phyloP scores from a whole-genome alignment of 1,140 invertebrate species.

The Coptotermes formosanus region DNA sequence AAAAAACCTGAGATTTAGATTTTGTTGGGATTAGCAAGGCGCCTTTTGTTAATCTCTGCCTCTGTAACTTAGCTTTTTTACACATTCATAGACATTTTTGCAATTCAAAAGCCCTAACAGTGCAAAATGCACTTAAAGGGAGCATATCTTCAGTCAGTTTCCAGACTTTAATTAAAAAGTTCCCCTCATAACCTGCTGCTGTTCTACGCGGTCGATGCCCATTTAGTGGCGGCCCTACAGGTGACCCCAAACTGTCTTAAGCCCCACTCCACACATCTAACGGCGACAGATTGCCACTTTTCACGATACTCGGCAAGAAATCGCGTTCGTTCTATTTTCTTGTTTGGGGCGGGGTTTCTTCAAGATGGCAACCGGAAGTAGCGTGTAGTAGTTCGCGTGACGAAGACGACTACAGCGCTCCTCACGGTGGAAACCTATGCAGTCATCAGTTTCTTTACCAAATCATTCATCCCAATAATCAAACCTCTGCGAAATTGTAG shows the following conservation, averaged over 20 bases:
- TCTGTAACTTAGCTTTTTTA: too few species aligned
- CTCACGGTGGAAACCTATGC: background rate
- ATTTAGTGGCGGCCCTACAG: background rate
- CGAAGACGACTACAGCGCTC: background rate
- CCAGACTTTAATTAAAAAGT: background rate
- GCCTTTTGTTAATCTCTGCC: too few species aligned
- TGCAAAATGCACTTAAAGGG: too few species aligned
- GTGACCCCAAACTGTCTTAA: background rate
- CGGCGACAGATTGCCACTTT: background rate
- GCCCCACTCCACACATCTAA: background rate
- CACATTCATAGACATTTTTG: too few species aligned
- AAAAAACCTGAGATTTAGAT: too few species aligned
- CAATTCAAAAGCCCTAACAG: too few species aligned
- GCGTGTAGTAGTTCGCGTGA: background rate
- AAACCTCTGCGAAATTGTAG: background rate
- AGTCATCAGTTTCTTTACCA: background rate
- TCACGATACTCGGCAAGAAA: background rate
- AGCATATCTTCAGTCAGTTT: background rate
- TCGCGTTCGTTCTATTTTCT: background rate
- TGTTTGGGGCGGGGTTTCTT: background rate
- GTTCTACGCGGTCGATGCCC: background rate
- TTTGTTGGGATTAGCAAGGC: too few species aligned
- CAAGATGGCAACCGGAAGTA: slow-evolving; percentile 3
- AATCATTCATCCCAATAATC: background rate
- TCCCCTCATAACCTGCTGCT: background rate